These are phyloP conservation scores for Lanistes nyassanus DNA, from an alignment of 1,140 invertebrate species.

Conservation along the genomic window DNA sequence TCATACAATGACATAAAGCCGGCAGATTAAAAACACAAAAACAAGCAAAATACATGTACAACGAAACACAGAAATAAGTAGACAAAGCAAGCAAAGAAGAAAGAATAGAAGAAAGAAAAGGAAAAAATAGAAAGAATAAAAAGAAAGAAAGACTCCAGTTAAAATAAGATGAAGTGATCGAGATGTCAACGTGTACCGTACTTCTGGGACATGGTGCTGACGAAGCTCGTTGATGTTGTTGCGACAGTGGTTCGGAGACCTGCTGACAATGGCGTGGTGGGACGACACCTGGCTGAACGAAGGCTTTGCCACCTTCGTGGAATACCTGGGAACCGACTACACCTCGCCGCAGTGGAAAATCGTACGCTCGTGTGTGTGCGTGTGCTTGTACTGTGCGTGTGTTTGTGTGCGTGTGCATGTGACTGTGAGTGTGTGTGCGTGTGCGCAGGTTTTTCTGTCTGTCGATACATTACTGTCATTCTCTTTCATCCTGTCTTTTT, in stretches of 20 bases:
- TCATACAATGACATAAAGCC: too few species aligned
- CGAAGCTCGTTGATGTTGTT: too few species aligned
- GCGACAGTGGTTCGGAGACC: conserved; percentile 62
- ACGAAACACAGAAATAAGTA: too few species aligned
- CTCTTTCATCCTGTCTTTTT: background rate
- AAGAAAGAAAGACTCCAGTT: too few species aligned
- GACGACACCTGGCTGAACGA: conserved; percentile 71
- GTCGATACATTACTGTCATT: background rate
- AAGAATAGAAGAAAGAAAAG: too few species aligned
- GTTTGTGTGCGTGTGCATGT: conserved; percentile 12
- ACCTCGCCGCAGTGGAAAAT: conserved; percentile 81
- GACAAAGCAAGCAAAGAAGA: too few species aligned
- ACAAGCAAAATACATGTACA: too few species aligned
- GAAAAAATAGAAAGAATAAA: too few species aligned
- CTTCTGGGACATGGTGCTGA: too few species aligned
- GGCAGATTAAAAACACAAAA: too few species aligned
- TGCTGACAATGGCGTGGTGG: conserved; percentile 76
- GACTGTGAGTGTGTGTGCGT: background rate
- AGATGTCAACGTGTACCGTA: too few species aligned
- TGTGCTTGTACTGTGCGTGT: conserved; percentile 3
- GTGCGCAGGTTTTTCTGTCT: background rate
- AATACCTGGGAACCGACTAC: conserved; percentile 64
- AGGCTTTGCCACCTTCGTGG: conserved; percentile 60
- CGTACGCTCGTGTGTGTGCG: conserved; percentile 42
- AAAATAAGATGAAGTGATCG: too few species aligned